Percentiles rank a stretch among this genome's conserved stretches.
Conservation (phyloP, 2,113 vertebrate genomes). For the Tichodroma muraria region DNA sequence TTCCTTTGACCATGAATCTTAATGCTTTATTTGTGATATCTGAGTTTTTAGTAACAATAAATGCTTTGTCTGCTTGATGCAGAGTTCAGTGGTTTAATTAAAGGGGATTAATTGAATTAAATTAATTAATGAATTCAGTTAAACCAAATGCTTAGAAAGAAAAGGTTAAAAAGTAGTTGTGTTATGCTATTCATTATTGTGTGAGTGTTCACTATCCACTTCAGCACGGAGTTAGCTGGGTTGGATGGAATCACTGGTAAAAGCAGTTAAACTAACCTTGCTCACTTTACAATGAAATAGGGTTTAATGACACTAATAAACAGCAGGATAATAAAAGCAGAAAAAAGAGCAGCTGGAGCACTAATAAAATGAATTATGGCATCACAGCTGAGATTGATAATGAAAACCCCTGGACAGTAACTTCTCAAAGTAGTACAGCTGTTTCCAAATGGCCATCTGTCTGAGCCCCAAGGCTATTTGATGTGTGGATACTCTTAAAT, state of each 20-base stretch:
- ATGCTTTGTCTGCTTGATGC: not conserved
- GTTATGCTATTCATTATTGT: not conserved
- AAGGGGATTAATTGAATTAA: slow-evolving; percentile 29
- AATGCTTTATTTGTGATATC: not conserved
- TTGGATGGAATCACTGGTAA: not conserved
- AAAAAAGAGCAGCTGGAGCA: slow-evolving; percentile 23
- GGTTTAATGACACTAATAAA: not conserved
- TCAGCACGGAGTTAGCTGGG: not conserved
- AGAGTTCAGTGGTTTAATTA: not conserved
- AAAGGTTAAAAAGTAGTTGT: not conserved
- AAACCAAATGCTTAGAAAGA: not conserved
- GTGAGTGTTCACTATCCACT: not conserved
- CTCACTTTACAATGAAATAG: not conserved
- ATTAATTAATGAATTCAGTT: not conserved
- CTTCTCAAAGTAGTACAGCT: not conserved
- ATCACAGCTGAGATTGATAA: slow-evolving; percentile 13
- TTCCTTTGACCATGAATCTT: not conserved
- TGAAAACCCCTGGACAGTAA: slow-evolving; percentile 34
- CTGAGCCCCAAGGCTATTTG: not conserved
- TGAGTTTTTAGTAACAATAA: not conserved
- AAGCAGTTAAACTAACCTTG: not conserved
- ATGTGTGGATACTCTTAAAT: not conserved
- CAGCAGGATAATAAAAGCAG: not conserved
- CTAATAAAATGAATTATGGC: slow-evolving; percentile 13
- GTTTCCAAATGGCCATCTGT: slow-evolving; percentile 13